Conservation (phyloP, 2,888 invertebrate genomes). For the Synanthedon myopaeformis region DNA sequence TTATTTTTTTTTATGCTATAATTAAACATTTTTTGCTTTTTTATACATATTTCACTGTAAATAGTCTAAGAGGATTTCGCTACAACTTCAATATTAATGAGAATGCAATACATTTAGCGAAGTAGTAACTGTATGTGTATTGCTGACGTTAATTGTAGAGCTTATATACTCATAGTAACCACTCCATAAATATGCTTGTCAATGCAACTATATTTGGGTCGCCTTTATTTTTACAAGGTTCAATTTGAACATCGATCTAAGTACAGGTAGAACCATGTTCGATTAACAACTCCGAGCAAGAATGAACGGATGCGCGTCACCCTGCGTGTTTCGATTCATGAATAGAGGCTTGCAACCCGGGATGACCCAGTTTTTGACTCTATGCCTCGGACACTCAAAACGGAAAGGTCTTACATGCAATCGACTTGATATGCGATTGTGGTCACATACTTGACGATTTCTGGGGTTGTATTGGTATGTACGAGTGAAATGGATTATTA, state of each 20-base stretch:
- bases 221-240: background rate
- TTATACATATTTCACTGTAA: too few relatives aligned
- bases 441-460: background rate
- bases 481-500: conserved; percentile 27
- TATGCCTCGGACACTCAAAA: conserved; percentile 17
- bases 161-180: too few relatives aligned
- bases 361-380: conserved; percentile 75
- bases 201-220: too few relatives aligned
- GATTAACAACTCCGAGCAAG: conserved; percentile 45
- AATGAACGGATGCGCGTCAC: conserved; percentile 55
- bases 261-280: conserved; percentile 28
- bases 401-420: conserved; percentile 23
- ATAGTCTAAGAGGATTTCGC: too few relatives aligned
- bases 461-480: conserved; percentile 14
- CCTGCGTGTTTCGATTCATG: conserved; percentile 65
- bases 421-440: conserved; percentile 7
- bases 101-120: too few relatives aligned
- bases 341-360: conserved; percentile 75
- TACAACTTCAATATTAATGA: too few relatives aligned
- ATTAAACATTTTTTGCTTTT: too few relatives aligned
- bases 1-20: too few relatives aligned
- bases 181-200: too few relatives aligned
- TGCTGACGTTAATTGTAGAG: too few relatives aligned
- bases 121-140: too few relatives aligned
- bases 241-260: conserved; percentile 26